These are phyloP conservation scores for Gorsachius magnificus DNA, from an alignment of 2,797 vertebrate species.

Conservation along the genomic window DNA sequence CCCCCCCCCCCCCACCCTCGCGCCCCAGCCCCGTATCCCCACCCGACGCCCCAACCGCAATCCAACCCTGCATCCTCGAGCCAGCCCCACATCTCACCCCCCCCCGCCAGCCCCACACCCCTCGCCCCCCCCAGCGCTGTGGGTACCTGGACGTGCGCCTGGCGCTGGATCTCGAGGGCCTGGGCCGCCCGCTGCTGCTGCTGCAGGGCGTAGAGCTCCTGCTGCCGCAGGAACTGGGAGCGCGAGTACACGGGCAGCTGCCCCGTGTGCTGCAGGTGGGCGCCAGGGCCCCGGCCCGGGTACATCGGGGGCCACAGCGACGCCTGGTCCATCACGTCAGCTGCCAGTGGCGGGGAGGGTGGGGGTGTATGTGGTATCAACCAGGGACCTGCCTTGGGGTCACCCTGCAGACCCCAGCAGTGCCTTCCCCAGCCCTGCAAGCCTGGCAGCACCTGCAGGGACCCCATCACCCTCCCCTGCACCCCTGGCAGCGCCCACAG, in stretches of 20 bases:
- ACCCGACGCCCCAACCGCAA: too few species aligned
- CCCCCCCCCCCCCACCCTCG: background rate
- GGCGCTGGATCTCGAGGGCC: constrained; percentile 27
- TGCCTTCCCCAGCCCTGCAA: fast-evolving
- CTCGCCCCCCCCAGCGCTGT: too few species aligned
- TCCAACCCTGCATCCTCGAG: background rate
- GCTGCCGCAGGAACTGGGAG: constrained; percentile 95
- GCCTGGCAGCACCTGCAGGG: background rate
- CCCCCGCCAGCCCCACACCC: background rate
- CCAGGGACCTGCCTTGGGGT: fast-evolving
- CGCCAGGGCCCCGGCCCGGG: constrained; percentile 86
- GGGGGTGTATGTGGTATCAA: background rate
- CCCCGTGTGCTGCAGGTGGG: constrained; percentile 94
- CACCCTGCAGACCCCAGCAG: background rate
- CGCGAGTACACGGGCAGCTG: constrained; percentile 88
- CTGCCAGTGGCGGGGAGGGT: constrained; percentile 41
- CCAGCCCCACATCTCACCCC: too few species aligned
- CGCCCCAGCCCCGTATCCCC: too few species aligned
- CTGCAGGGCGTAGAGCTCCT: constrained; percentile 93
- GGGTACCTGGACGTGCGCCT: constrained; percentile 27
- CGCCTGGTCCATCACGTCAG: constrained; percentile 96
- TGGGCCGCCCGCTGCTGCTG: constrained; percentile 81
- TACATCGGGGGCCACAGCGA: constrained; percentile 96
- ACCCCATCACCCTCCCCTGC: too few species aligned
- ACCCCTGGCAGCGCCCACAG: background rate